Evolutionary conservation across 2,113 vertebrate genomes (phyloP), one percentile per base, ranked within the genome.

Genomic region (Phocoena sinus): DNA sequence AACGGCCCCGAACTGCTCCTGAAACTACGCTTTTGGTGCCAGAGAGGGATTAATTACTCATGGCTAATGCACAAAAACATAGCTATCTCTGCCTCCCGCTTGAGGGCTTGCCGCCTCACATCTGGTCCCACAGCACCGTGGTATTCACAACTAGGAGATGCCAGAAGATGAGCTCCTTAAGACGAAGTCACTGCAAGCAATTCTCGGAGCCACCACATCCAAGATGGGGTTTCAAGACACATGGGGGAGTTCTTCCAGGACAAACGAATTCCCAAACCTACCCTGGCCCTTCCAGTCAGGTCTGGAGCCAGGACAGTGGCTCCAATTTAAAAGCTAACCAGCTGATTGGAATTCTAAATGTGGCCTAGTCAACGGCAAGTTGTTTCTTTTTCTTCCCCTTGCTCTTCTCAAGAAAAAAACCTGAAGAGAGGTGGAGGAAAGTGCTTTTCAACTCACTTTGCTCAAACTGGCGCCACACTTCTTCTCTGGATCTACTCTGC

Each of bases 311-410:
- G 70, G 60, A 13, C 23, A 91, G 60, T 17, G 3, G 84, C 80
- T 84, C 80, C 70, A 50, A 77, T 82, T 92, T 95, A 96, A 96
- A 96, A 96, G 91, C 89, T 89, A 91, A 94, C 89, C 77, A 87
- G 73, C 58, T 89, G 67, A 88, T 6, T 92, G 77, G 84, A 94
- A 95, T 97, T 86, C 6, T 63, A 96, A 97, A 93, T 67, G 77
- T 74, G 83, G 68, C 33, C 62, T 70, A 36, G 76, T 26, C 77
- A 94, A 76, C 20, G 17, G 90, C 63, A 90, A 95, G 60, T 80
- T 70, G 67, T 70, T 68, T 71, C 53, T 92, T 58, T 23, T 21
- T 12, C 41, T 23, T 14, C 0, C 13, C 70, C 28, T 82, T 90
- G 87, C 56, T 84, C 28, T 12, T 62, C 76, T 8, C 26, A 80